Evolutionary conservation across 2,113 vertebrate species (phyloP).

Genomic region (Zootoca vivipara): DNA sequence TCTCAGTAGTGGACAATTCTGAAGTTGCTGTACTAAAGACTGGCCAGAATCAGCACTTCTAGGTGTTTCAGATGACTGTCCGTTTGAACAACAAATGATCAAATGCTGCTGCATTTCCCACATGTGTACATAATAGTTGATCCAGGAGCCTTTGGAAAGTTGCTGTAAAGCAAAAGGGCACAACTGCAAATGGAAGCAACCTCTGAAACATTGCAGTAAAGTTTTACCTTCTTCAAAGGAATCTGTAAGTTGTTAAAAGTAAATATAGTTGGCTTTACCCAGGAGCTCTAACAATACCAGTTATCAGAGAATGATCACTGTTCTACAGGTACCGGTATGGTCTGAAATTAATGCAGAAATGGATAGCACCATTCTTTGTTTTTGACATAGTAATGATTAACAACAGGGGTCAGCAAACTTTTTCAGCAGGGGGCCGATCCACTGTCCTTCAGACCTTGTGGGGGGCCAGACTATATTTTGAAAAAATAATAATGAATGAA

Average conservation of each 20-base stretch:
- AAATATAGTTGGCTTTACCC: not conserved
- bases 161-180: not conserved
- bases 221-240: not conserved
- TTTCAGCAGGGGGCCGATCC: too few relatives aligned
- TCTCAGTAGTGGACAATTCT: too few relatives aligned
- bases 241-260: not conserved
- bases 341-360: not conserved
- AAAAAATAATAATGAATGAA: too few relatives aligned
- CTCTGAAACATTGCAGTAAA: not conserved
- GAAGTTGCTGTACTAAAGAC: not conserved
- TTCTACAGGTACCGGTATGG: too few relatives aligned
- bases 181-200: not conserved
- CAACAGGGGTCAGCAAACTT: too few relatives aligned
- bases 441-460: too few relatives aligned
- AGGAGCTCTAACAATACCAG: not conserved
- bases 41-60: not conserved
- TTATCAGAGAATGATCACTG: not conserved
- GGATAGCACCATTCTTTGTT: not conserved
- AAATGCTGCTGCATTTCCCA: not conserved
- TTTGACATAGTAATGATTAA: not conserved
- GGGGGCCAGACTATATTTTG: too few relatives aligned
- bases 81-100: not conserved
- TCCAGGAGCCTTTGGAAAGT: not conserved
- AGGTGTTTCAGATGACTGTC: not conserved
- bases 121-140: not conserved